A percentile compares a stretch with the other conserved stretches of the same genome.
Conservation (phyloP, 2,797 vertebrate species). For the Galaxias olidus region DNA sequence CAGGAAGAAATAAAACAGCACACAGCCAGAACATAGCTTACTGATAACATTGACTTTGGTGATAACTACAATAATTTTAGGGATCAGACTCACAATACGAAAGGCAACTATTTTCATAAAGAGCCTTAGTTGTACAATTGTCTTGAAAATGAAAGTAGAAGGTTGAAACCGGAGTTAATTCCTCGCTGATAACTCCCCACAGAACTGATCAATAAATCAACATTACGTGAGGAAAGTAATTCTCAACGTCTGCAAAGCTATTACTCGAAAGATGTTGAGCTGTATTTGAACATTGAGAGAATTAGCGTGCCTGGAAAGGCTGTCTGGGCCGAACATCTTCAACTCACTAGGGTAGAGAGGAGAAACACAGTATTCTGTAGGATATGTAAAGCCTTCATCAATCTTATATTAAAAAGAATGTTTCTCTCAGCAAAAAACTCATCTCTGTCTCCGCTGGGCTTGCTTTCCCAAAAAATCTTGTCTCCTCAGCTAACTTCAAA, state of each 20-base stretch:
- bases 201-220: conserved; percentile 6
- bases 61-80: too few species aligned
- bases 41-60: too few species aligned
- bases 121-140: too few species aligned
- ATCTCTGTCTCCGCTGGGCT: conserved; percentile 36
- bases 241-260: conserved; percentile 33
- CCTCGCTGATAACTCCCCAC: too few species aligned
- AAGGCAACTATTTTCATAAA: too few species aligned
- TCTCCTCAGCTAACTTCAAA: conserved; percentile 71
- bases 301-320: conserved; percentile 53
- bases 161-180: too few species aligned
- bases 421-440: conserved; percentile 56
- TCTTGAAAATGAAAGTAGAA: too few species aligned
- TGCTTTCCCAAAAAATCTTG: conserved; percentile 50
- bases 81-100: too few species aligned
- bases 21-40: too few species aligned
- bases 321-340: conserved; percentile 36
- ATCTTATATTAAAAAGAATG: conserved; percentile 71
- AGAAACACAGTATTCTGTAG: conserved; percentile 50
- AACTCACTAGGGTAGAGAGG: conserved; percentile 36
- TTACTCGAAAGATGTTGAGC: conserved; percentile 33
- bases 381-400: conserved; percentile 67
- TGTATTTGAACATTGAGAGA: conserved; percentile 37
- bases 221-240: conserved; percentile 8
- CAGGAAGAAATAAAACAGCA: too few species aligned